Conservation (phyloP, 2,888 invertebrate species). For the Tinea pellionella region DNA sequence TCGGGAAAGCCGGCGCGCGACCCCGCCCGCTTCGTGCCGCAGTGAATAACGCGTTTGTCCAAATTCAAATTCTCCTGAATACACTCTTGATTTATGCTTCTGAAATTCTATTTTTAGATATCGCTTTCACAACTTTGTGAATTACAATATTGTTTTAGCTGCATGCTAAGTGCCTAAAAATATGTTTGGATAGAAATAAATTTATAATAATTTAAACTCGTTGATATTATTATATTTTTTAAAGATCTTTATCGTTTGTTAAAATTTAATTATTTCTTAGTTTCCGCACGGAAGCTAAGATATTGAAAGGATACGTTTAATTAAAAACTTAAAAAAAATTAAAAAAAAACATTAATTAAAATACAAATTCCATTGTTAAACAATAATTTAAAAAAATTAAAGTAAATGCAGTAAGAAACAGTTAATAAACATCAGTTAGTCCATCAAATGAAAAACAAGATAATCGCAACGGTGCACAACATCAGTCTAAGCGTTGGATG, state of each 20-base stretch:
- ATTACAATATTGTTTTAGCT: not conserved
- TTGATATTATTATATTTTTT: too few species aligned
- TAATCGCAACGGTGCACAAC: not conserved
- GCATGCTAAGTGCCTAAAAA: not conserved
- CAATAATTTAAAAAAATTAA: too few species aligned
- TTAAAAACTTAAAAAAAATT: too few species aligned
- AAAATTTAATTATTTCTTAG: too few species aligned
- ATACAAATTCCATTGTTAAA: too few species aligned
- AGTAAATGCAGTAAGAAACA: too few species aligned
- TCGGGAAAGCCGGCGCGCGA: conserved; percentile 34
- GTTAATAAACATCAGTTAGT: not conserved
- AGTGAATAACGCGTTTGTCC: conserved; percentile 37
- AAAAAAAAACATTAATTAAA: too few species aligned
- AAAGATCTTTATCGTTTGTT: too few species aligned
- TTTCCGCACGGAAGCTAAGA: too few species aligned
- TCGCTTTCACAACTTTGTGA: not conserved
- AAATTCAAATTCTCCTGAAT: conserved; percentile 22
- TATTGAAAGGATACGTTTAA: too few species aligned
- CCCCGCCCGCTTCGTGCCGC: conserved; percentile 34
- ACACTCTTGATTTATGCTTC: not conserved
- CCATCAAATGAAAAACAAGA: not conserved
- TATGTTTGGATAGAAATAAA: not conserved
- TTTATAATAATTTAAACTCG: not conserved
- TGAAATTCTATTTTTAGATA: conserved; percentile 1
- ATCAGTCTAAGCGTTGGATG: not conserved